Base-by-base conservation (phyloP, 2,113 vertebrate species). In the Cyprinodon tularosa region DNA sequence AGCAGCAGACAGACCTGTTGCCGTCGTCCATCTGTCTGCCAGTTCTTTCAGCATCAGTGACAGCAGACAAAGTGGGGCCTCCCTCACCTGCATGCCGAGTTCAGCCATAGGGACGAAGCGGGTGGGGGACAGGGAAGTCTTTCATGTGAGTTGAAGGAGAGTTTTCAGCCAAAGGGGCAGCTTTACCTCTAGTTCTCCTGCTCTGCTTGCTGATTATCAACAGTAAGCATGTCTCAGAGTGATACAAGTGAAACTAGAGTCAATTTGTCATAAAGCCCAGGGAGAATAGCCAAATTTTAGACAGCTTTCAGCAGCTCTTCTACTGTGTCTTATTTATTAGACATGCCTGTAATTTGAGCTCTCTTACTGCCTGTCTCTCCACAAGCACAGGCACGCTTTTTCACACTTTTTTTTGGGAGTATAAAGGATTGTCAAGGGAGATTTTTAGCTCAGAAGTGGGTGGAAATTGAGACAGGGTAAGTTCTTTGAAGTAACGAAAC, bases 241-340 rank as follows among this genome's bases (percentile, higher is more conserved):
- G 86, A 86, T 90, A 84, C 71, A 76, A 84, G 76, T 89, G 88
- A 92, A 91, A 89, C 88, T 80, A n/a, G 77, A 92, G 90, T 84
- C 88, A 83, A 82, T 92, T 92, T 90, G 90, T 91, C 90, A 90
- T 77, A 53, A 53, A 81, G 72, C 71, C 81, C 65, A 70, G 44
- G 83, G 84, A 91, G 78, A 86, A 76, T 72, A 71, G 82, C 11
- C 4, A 48, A 73, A 83, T 78, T 65, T 64, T 74, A 29, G 89
- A 88, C 83, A 76, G 80, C 82, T 91, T 91, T 90, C 88, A 84
- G 71, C 82, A 76, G 59, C 71, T 50, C 86, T 81, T 71, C 86
- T 89, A 78, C 78, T 82, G 83, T 89, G 82, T 93, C 89, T 84
- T 90, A 91, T 92, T 93, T 91, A 88, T 93, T 89, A 91, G 82